Evolutionary conservation across 2,113 vertebrate genomes (phyloP), one percentile per base, ranked within the genome.

Genomic region (Panurus biarmicus): DNA sequence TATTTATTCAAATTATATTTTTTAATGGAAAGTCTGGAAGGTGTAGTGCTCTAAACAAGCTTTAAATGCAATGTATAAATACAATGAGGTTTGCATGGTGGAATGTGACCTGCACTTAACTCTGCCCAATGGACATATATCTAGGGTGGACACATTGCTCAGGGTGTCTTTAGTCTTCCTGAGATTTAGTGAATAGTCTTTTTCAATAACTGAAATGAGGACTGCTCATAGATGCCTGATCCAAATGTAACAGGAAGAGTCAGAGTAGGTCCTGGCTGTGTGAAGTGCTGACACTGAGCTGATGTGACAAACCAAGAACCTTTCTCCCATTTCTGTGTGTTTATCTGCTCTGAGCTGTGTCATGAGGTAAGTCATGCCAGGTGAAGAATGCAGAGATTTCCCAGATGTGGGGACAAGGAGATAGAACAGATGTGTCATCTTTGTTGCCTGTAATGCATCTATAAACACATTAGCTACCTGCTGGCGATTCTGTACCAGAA

Each of bases 371-470:
- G 88, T 93, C 76, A 74, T n/a, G 40, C 40, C 72, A 71, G 71
- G 87, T 93, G 94, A 94, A 88, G 75, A 87, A 95, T 80, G 67
- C 31, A 77, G 60, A 80, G 71, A 80, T 95, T 91, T 88, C 72
- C 87, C 85, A 97, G 44, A 88, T 53, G 64, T 76, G 50, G 25
- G 42, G 51, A 45, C 21, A 35, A 67, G 33, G 62, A 82, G 45
- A 77, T 14, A 48, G 40, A 90, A 54, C 29, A 90, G 47, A 82
- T 66, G 53, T 64, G 60, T 26, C 0, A 2, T 9, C 40, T 88
- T 70, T 64, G 20, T 36, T 80, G 45, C 44, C 51, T 64, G 14
- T 18, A 83, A 85, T 50, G n/a, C 29, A 44, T 33, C 21, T 47
- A 67, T 58, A 85, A 89, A 58, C 29, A 31, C n/a, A 71, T n/a